These are phyloP conservation scores for Neuroterus valhalla DNA, from an alignment of 1,140 invertebrate genomes.

Conservation along the genomic window DNA sequence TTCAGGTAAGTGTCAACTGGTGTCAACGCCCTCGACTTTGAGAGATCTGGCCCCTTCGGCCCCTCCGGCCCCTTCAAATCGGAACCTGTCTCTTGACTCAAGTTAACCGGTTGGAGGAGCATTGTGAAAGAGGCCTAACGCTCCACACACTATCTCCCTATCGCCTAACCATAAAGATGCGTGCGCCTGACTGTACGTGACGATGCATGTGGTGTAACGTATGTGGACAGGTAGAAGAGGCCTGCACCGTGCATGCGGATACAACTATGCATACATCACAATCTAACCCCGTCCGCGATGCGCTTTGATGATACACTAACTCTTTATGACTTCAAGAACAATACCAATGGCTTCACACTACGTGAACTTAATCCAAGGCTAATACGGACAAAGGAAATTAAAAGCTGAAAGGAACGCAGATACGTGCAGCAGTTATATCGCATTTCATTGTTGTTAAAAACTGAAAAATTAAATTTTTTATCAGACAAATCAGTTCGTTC, in stretches of 20 bases:
- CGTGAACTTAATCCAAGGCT: constrained; percentile 9
- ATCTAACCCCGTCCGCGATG: constrained; percentile 9
- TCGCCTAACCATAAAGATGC: no score
- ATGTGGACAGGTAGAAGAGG: neutral
- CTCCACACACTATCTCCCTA: no score
- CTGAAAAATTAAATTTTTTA: no score
- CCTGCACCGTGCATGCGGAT: neutral
- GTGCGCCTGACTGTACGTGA: no score
- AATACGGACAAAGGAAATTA: neutral
- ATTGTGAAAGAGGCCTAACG: neutral
- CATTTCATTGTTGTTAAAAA: no score
- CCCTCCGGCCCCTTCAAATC: neutral
- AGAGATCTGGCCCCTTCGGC: neutral
- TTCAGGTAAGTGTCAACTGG: constrained; percentile 17
- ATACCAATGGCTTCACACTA: constrained; percentile 26
- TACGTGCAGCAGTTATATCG: neutral
- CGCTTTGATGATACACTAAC: constrained; percentile 19
- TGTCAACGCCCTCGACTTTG: constrained; percentile 23
- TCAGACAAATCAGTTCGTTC: no score
- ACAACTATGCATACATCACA: constrained; percentile 11
- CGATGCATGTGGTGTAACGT: neutral
- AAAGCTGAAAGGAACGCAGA: neutral
- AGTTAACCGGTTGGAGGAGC: constrained; percentile 5
- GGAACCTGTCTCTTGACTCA: neutral
- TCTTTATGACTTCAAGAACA: constrained; percentile 16